phyloP scores from a whole-genome alignment of 1,140 invertebrate genomes.

The Drosophila persimilis region DNA sequence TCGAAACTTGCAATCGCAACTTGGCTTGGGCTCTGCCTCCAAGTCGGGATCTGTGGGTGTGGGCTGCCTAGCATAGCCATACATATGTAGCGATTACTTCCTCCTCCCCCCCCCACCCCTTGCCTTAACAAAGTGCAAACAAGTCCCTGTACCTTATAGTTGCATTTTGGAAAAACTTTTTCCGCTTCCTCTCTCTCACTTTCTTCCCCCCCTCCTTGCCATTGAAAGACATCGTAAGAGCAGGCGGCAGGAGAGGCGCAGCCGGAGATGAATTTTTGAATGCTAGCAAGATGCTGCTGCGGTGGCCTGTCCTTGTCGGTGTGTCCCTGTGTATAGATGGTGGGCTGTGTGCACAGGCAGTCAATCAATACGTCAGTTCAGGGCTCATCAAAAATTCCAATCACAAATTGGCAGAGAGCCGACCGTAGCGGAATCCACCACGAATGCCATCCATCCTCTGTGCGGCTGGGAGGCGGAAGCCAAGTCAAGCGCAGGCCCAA shows the following conservation, averaged over 20 bases:
- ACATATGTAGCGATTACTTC: slow-evolving; percentile 61
- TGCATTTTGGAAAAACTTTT: slow-evolving; percentile 59
- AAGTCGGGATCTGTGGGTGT: too few species aligned
- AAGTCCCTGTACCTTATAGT: slow-evolving; percentile 14
- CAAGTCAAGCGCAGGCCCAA: slow-evolving; percentile 61
- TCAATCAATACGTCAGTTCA: slow-evolving; percentile 77
- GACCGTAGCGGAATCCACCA: slow-evolving; percentile 8
- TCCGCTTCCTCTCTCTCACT: slow-evolving; percentile 18
- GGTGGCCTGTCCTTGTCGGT: slow-evolving; percentile 1
- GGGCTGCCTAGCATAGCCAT: slow-evolving; percentile 6
- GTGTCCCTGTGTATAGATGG: slow-evolving; percentile 10
- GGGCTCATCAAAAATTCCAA: slow-evolving; percentile 81
- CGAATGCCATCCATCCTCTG: slow-evolving; percentile 16
- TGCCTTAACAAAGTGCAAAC: not conserved
- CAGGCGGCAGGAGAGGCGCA: slow-evolving; percentile 1
- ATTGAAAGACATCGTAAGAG: slow-evolving; percentile 64
- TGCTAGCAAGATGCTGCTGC: slow-evolving; percentile 38
- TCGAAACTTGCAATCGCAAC: slow-evolving; percentile 66
- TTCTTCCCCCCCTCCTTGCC: slow-evolving; percentile 24
- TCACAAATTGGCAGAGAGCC: slow-evolving; percentile 79
- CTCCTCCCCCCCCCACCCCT: slow-evolving; percentile 8
- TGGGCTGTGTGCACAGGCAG: slow-evolving; percentile 51
- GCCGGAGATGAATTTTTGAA: slow-evolving; percentile 40
- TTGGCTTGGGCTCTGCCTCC: slow-evolving; percentile 38
- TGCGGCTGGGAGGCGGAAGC: slow-evolving; percentile 37